These are phyloP conservation scores for Drosophila tsacasi DNA, from an alignment of 1,140 invertebrate species.

Conservation along the genomic window DNA sequence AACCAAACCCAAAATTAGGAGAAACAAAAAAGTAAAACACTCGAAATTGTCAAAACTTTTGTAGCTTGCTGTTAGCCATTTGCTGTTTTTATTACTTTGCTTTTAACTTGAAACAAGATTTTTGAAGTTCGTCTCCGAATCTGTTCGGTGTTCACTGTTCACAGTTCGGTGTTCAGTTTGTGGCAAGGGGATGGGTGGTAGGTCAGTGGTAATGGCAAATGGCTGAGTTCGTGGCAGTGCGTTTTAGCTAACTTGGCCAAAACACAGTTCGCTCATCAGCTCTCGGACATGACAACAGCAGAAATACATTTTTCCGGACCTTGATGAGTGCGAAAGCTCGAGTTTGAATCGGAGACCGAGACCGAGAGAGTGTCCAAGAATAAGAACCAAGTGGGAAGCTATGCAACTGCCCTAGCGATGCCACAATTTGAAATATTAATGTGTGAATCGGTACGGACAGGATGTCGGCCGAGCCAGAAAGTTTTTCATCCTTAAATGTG, in stretches of 20 bases:
- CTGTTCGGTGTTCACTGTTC: conserved; percentile 12
- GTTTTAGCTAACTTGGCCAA: conserved; percentile 28
- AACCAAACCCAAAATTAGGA: conserved; percentile 45
- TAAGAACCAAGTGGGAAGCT: conserved; percentile 25
- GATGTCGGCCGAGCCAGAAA: conserved; percentile 19
- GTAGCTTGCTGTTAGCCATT: conserved; percentile 55
- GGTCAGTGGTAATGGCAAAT: not conserved
- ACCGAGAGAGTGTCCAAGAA: conserved; percentile 4
- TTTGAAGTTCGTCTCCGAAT: conserved; percentile 55
- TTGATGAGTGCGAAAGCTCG: conserved; percentile 1
- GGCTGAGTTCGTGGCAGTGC: conserved; percentile 14
- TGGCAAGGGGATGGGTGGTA: conserved; percentile 1
- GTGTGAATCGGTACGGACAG: conserved; percentile 42
- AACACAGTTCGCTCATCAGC: conserved; percentile 71
- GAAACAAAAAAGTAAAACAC: conserved; percentile 46
- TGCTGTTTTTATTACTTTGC: conserved; percentile 65
- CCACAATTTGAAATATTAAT: conserved; percentile 71
- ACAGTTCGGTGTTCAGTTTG: conserved; percentile 31
- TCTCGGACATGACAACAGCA: conserved; percentile 54
- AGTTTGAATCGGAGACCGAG: not conserved
- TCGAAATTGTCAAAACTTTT: conserved; percentile 65
- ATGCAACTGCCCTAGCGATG: conserved; percentile 32
- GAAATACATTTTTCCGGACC: conserved; percentile 55
- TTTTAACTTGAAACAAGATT: conserved; percentile 64
- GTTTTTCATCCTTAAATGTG: conserved; percentile 55